phyloP scores from a whole-genome alignment of 2,113 vertebrate genomes.

The Coryphaenoides rupestris region DNA sequence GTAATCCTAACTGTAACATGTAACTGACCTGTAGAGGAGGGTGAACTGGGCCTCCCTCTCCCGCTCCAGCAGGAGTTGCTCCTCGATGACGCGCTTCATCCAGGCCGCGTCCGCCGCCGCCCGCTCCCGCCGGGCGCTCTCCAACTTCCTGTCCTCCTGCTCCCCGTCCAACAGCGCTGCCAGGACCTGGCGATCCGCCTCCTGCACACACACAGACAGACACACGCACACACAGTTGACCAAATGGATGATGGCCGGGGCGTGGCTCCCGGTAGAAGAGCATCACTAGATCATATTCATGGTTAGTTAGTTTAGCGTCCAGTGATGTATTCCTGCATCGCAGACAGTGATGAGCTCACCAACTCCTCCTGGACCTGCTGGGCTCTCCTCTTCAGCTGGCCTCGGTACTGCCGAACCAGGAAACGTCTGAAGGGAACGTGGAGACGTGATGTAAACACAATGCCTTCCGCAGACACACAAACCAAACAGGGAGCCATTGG shows the following conservation, averaged over 20 bases:
- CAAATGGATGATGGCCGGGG: neutral
- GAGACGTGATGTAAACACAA: too few relatives aligned
- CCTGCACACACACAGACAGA: slow-evolving; percentile 64
- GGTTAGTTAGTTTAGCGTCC: too few relatives aligned
- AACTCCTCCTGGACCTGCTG: slow-evolving; percentile 90
- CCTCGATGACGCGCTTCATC: slow-evolving; percentile 89
- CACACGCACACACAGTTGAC: too few relatives aligned
- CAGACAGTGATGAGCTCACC: slow-evolving; percentile 71
- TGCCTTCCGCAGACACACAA: slow-evolving; percentile 2
- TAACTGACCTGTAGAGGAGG: slow-evolving; percentile 82
- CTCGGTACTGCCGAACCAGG: slow-evolving; percentile 83
- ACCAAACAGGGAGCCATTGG: neutral
- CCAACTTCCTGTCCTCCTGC: slow-evolving; percentile 51
- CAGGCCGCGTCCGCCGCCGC: slow-evolving; percentile 78
- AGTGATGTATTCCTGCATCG: too few relatives aligned
- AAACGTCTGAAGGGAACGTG: slow-evolving; percentile 82
- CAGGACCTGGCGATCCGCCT: slow-evolving; percentile 82
- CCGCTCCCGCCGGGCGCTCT: slow-evolving; percentile 49
- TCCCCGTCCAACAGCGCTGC: slow-evolving; percentile 76
- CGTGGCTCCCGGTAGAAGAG: too few relatives aligned
- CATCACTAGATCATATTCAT: too few relatives aligned
- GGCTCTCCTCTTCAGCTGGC: slow-evolving; percentile 81
- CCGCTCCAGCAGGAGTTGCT: slow-evolving; percentile 86
- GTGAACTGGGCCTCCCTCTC: slow-evolving; percentile 86
- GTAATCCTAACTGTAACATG: too few relatives aligned